Base-by-base conservation (phyloP, 2,113 vertebrate species). In the Meles meles region DNA sequence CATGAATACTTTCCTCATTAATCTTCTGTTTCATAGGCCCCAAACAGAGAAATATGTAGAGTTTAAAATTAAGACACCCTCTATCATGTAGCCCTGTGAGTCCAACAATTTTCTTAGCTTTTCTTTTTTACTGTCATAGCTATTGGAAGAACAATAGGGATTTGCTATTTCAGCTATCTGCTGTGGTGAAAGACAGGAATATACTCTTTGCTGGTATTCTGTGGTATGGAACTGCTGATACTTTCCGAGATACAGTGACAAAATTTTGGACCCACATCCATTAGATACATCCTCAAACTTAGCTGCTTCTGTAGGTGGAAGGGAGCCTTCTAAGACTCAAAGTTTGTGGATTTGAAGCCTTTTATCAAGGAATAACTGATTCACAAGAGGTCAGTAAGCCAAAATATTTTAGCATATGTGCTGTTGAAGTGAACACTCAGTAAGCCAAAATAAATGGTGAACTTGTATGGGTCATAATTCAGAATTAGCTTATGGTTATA, bases 281-380 rank as follows among this genome's bases (percentile, higher is more conserved):
- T 49, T 88, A 72, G 20, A 3, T 88, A 81, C 71, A 59, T 84
- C 44, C 44, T 90, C 61, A 92, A 76, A 72, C 21, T 71, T 79
- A 88, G 42, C n/a, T 59, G 8, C 7, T 79, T 74, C n/a, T 95
- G 27, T 57, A 6, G 23, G 55, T 81, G 49, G 23, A 59, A 84
- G 34, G 18, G 81, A 95, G 52, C 27, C 39, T 93, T 83, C 47
- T 94, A 52, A 89, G 61, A 90, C 6, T 88, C 25, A 72, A 42
- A 37, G 47, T 69, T 80, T 95, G 25, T 76, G 27, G 39, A 95
- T 97, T 97, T 91, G 34, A 93, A 86, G 82, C 31, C 29, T 86
- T 94, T 93, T 82, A 77, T 86, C 82, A 94, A 95, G 44, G 25
- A 83, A 65, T 90, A 96, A 72, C 67, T 93, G 74, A 74, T 84